Conservation (phyloP, 64 coral and sea anemone species). For the Dendronephthya gigantea region DNA sequence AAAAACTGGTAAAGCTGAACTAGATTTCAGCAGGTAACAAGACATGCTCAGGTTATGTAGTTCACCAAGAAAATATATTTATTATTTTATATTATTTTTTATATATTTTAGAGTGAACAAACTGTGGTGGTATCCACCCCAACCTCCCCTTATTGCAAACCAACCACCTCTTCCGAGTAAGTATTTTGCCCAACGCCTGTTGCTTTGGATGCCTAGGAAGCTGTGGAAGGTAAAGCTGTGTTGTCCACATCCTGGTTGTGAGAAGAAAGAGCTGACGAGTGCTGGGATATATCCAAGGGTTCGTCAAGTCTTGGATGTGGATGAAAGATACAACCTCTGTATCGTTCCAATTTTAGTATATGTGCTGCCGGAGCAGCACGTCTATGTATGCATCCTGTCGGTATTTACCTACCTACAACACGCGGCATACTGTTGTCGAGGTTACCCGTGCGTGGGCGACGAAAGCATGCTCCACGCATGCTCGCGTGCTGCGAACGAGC, state of each 20-base stretch:
- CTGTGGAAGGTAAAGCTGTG: slow-evolving; percentile 35
- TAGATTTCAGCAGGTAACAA: slow-evolving; percentile 33
- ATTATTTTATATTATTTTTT: not conserved
- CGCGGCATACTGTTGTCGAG: no score
- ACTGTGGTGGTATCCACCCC: slow-evolving; percentile 46
- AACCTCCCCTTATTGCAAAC: slow-evolving; percentile 16
- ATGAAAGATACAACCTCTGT: no score
- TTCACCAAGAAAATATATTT: not conserved
- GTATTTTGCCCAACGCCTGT: slow-evolving; percentile 26
- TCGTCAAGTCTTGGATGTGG: no score
- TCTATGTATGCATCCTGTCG: no score
- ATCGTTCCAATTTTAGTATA: no score
- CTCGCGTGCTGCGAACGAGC: no score
- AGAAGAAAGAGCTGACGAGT: slow-evolving; percentile 3
- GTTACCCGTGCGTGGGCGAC: no score
- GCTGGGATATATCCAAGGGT: slow-evolving; percentile 20
- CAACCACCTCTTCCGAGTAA: not conserved
- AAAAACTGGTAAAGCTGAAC: slow-evolving; percentile 40
- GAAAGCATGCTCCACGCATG: no score
- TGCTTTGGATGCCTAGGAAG: slow-evolving; percentile 52
- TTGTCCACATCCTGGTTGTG: slow-evolving; percentile 38
- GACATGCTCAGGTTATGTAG: not conserved
- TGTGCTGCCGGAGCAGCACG: no score
- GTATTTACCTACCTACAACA: no score
- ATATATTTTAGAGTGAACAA: slow-evolving; percentile 19